Evolutionary conservation across 2,888 invertebrate species (phyloP).

Genomic region (Autographa pulchrina): DNA sequence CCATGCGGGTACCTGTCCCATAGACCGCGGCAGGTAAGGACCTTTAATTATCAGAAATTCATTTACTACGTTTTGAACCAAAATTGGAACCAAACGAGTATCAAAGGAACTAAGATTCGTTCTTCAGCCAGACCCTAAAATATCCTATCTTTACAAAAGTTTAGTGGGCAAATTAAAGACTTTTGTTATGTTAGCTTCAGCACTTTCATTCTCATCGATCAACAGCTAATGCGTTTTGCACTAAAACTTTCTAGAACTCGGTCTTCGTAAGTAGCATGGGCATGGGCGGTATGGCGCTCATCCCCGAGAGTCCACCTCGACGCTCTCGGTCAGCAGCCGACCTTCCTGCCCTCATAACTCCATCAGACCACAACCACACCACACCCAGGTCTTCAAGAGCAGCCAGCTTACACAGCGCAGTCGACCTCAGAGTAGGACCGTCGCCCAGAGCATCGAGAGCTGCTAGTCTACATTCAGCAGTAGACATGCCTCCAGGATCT

Average conservation of each 20-base stretch:
- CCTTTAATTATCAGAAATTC: not conserved
- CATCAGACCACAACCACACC: constrained; percentile 79
- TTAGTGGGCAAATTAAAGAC: too few relatives aligned
- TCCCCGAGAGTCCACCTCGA: constrained; percentile 92
- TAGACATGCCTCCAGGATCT: constrained; percentile 79
- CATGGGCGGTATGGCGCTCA: constrained; percentile 91
- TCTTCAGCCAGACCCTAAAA: not conserved
- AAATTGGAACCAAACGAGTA: not conserved
- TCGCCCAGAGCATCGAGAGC: constrained; percentile 83
- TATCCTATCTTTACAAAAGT: not conserved
- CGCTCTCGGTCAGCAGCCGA: constrained; percentile 96
- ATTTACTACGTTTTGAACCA: too few relatives aligned
- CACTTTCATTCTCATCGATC: not conserved
- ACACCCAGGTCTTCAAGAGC: constrained; percentile 83
- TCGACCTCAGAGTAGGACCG: constrained; percentile 80
- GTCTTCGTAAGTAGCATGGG: constrained; percentile 94
- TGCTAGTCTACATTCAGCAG: constrained; percentile 81
- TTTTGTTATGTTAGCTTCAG: too few relatives aligned
- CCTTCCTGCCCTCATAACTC: constrained; percentile 92
- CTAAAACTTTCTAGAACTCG: constrained; percentile 91
- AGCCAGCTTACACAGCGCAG: constrained; percentile 84
- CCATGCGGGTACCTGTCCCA: constrained; percentile 83
- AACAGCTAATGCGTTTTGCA: constrained; percentile 1
- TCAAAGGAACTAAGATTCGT: not conserved
- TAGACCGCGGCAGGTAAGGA: constrained; percentile 83